phyloP scores from a whole-genome alignment of 64 coral and sea anemone genomes.

The Montipora sp. region DNA sequence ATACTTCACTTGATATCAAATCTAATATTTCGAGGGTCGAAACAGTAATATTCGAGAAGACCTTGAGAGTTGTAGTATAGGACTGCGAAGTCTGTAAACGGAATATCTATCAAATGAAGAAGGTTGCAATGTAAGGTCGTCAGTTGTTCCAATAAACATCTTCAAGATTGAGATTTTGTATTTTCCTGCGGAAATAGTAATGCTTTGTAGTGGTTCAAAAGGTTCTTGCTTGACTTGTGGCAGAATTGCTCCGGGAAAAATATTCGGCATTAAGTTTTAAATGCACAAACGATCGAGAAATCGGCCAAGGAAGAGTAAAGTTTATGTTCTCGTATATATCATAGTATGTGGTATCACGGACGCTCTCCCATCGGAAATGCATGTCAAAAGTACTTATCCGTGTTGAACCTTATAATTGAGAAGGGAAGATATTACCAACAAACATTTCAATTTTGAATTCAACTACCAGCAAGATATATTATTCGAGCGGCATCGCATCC shows the following conservation, averaged over 20 bases:
- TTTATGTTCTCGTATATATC: background rate
- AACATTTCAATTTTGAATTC: slow-evolving; percentile 60
- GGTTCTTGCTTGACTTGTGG: background rate
- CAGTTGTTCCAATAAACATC: slow-evolving; percentile 32
- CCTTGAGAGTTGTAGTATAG: background rate
- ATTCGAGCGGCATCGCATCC: background rate
- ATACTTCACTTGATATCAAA: background rate
- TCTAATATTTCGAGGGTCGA: slow-evolving; percentile 53
- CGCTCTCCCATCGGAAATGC: slow-evolving; percentile 33
- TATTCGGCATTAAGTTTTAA: background rate
- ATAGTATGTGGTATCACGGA: slow-evolving; percentile 22
- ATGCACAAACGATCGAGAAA: background rate
- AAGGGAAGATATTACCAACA: slow-evolving; percentile 54
- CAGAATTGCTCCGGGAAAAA: background rate
- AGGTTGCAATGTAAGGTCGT: background rate
- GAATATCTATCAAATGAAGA: background rate
- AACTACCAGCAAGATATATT: slow-evolving; percentile 25
- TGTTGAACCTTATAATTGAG: slow-evolving; percentile 59
- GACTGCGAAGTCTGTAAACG: slow-evolving; percentile 27
- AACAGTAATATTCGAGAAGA: slow-evolving; percentile 29
- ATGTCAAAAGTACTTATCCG: slow-evolving; percentile 55
- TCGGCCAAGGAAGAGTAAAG: background rate
- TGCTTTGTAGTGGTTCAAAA: slow-evolving; percentile 29
- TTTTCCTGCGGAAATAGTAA: slow-evolving; percentile 75
- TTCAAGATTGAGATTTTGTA: slow-evolving; percentile 54